Percentiles rank a stretch among this genome's conserved stretches.
These are phyloP conservation scores for Scopus umbretta DNA, from an alignment of 2,113 vertebrate genomes.

Conservation along the genomic window DNA sequence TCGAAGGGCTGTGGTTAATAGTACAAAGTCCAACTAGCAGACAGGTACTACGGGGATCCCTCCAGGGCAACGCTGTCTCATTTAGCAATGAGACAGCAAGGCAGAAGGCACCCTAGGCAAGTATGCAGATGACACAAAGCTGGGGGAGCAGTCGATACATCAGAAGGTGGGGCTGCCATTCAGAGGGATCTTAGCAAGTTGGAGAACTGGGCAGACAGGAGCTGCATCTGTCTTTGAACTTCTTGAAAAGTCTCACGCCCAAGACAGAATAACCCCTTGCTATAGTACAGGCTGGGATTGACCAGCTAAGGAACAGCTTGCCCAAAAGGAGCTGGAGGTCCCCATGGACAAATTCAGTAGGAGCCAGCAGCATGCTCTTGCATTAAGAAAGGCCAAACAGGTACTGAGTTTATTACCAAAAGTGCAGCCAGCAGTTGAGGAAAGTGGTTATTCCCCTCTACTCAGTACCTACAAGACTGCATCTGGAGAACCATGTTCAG, in stretches of 20 bases:
- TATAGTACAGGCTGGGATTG: neutral
- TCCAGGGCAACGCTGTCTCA: fast-evolving
- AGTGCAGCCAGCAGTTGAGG: neutral
- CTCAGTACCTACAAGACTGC: neutral
- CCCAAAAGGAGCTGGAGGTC: neutral
- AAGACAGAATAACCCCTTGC: neutral
- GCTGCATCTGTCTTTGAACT: neutral
- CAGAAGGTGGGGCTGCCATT: neutral
- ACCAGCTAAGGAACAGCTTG: neutral
- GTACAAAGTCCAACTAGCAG: neutral
- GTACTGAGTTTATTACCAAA: neutral
- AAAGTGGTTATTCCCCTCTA: neutral
- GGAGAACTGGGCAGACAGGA: neutral
- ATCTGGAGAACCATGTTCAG: neutral
- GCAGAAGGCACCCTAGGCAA: neutral
- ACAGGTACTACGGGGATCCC: neutral
- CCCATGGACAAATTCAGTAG: neutral
- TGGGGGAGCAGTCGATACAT: neutral
- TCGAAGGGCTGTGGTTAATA: neutral
- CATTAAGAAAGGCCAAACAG: neutral
- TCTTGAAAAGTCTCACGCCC: neutral
- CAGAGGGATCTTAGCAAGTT: neutral
- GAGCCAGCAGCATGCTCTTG: neutral
- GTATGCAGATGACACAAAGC: neutral
- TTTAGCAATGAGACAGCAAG: neutral